These are phyloP conservation scores for Xylota segnis DNA, from an alignment of 2,888 invertebrate genomes.

Conservation along the genomic window DNA sequence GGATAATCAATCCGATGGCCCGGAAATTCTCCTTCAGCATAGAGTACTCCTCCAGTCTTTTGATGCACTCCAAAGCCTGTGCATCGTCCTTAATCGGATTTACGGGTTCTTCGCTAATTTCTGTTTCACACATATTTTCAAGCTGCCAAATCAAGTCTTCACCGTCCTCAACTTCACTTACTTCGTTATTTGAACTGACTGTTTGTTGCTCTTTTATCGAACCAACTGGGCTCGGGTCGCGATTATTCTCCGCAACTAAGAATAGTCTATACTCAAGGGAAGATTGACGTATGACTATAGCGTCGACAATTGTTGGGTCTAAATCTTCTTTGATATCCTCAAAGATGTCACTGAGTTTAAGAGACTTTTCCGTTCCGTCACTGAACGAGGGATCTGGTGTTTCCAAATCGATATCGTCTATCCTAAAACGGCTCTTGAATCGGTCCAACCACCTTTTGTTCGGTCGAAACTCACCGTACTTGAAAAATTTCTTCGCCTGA, in stretches of 20 bases:
- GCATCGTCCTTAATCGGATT: constrained; percentile 75
- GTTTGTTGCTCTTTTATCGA: constrained; percentile 35
- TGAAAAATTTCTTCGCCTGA: constrained; percentile 55
- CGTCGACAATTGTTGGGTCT: background rate
- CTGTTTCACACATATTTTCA: constrained; percentile 32
- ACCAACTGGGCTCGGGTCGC: background rate
- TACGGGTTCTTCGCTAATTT: background rate
- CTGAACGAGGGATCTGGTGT: background rate
- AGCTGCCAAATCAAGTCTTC: constrained; percentile 11
- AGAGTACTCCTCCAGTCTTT: constrained; percentile 82
- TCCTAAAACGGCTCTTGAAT: constrained; percentile 54
- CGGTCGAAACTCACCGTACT: constrained; percentile 60
- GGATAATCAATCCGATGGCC: constrained; percentile 82
- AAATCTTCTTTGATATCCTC: constrained; percentile 52
- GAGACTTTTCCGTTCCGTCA: constrained; percentile 6
- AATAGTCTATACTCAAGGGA: constrained; percentile 9
- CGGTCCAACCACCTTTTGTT: constrained; percentile 65
- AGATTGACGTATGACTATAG: background rate
- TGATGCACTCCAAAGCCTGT: constrained; percentile 81
- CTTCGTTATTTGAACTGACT: constrained; percentile 42
- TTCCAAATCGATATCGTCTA: constrained; percentile 23
- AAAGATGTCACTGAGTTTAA: constrained; percentile 51
- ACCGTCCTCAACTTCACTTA: constrained; percentile 24
- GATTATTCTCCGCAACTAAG: background rate
- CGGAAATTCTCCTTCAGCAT: constrained; percentile 82